Base-by-base conservation (phyloP, 2,888 invertebrate species). In the Tenthredo amoena region DNA sequence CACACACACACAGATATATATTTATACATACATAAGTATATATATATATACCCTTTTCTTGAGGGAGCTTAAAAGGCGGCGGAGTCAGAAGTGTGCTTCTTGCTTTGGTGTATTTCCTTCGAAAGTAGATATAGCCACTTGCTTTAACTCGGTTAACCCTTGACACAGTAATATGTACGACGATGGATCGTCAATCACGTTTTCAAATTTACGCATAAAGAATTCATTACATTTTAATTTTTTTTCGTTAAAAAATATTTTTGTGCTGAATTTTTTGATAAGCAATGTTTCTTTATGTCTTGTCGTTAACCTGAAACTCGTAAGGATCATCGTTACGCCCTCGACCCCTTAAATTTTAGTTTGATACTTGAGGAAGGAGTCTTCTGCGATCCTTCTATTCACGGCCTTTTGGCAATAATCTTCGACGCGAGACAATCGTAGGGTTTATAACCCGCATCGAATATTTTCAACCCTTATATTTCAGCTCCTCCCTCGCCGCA, bases 401-500 rank as follows among this genome's bases (percentile, higher is more conserved):
- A 55, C 55, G 50, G 31, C 18, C 6, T n/a, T 55, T 77, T 26
- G 31, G 18, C 40, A 21, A 50, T 77, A 55, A 77, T 77, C 77
- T 77, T 34, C 18, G 40, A 77, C 83, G 82, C 26, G 26, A 71
- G 65, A 82, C 79, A 85, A 82, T 85, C 68, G 82, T 50, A 65
- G 76, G 76, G 58, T 85, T 68, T 85, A 76, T 68, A 74, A 83
- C 82, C 76, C 81, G 81, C 76, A 84, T 83, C 62, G 77, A 74
- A 81, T 58, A 62, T 81, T 62, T 62, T 40, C 58, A 81, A 58
- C 37, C 81, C 40, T 62, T 81, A 62, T 81, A 81, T 81, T 81
- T 79, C 76, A 76, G 79, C 26, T 15, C n/a, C 50, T 79, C 62
- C 62, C 86, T 65, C 76, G 62, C 68, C 62, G 76, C 82, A 85